phyloP scores from a whole-genome alignment of 2,888 invertebrate genomes.

The Trilocha varians region DNA sequence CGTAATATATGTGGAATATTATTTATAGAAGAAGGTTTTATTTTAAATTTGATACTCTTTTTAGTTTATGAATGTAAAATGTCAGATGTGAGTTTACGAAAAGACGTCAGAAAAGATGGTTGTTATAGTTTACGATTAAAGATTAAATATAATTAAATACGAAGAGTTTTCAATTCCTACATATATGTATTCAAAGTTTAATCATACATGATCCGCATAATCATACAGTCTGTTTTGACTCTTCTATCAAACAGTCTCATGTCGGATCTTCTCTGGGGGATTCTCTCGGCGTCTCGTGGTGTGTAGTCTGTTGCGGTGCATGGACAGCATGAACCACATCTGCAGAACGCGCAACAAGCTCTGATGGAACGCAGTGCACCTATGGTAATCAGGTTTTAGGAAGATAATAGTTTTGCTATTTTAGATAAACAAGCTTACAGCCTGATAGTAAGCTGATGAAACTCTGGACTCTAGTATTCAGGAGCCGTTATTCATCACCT shows the following conservation, averaged over 20 bases:
- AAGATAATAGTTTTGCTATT: not conserved
- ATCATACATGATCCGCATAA: constrained; percentile 42
- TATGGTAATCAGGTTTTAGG: constrained; percentile 11
- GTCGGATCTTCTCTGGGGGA: constrained; percentile 21
- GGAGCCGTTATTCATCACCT: not conserved
- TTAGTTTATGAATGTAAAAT: too few relatives aligned
- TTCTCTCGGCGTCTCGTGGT: constrained; percentile 32
- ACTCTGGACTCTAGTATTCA: not conserved
- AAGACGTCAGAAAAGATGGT: too few relatives aligned
- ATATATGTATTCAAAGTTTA: constrained; percentile 13
- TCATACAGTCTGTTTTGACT: constrained; percentile 24
- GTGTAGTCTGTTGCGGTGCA: constrained; percentile 26
- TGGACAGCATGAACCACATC: constrained; percentile 32
- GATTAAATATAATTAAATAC: not conserved
- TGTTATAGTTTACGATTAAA: too few relatives aligned
- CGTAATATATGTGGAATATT: too few relatives aligned
- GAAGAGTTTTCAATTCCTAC: not conserved
- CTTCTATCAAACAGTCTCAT: constrained; percentile 43
- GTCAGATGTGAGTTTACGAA: too few relatives aligned
- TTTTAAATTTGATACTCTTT: too few relatives aligned
- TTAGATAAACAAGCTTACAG: not conserved
- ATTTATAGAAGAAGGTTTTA: too few relatives aligned
- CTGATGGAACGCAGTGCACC: constrained; percentile 39
- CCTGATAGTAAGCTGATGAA: not conserved
- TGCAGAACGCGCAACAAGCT: constrained; percentile 40